Conservation (phyloP, 2,113 vertebrate species). For the Leuciscus idus region DNA sequence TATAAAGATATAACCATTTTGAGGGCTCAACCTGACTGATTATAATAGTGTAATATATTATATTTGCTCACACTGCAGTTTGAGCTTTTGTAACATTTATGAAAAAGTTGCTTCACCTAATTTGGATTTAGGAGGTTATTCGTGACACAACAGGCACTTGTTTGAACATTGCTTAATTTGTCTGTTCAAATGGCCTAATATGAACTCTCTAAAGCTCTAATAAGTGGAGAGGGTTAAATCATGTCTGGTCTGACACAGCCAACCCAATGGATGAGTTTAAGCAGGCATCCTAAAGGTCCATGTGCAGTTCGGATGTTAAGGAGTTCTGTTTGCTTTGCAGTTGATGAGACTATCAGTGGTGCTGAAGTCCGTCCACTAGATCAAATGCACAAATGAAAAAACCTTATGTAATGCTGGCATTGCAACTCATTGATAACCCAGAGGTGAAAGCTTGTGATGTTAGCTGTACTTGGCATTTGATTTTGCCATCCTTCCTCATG, state of each 20-base stretch:
- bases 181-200: background rate
- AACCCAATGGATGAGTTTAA: background rate
- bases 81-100: background rate
- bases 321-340: background rate
- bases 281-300: background rate
- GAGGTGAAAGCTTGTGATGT: background rate
- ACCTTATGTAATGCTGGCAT: background rate
- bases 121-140: background rate
- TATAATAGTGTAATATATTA: background rate
- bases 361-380: background rate
- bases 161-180: slow-evolving; percentile 32
- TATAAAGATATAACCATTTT: no score
- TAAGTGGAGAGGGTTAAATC: background rate
- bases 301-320: background rate
- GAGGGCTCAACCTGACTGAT: background rate
- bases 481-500: background rate
- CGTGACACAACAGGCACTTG: background rate
- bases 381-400: background rate
- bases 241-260: background rate
- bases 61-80: background rate
- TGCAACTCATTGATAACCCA: background rate
- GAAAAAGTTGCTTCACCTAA: slow-evolving; percentile 9
- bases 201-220: background rate
- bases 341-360: background rate
- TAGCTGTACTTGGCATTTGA: background rate